phyloP scores from a whole-genome alignment of 2,113 vertebrate species.

The Hystrix cristata region DNA sequence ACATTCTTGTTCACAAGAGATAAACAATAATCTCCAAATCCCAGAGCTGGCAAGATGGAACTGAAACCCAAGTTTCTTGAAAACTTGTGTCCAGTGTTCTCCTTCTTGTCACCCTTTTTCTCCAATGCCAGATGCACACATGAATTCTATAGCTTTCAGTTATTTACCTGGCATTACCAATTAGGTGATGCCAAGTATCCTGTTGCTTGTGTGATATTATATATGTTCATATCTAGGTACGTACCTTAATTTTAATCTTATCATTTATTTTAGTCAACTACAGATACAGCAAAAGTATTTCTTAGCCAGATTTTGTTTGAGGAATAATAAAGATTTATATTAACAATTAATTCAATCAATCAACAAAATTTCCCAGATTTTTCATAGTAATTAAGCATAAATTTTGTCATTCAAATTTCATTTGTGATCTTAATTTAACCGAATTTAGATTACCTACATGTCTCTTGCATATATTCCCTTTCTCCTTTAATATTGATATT shows the following conservation, averaged over 20 bases:
- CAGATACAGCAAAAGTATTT: neutral
- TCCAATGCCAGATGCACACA: neutral
- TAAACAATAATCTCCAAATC: neutral
- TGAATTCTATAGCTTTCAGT: constrained; percentile 21
- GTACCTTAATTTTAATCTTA: constrained; percentile 2
- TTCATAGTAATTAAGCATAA: neutral
- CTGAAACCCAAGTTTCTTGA: neutral
- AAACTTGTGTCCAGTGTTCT: neutral
- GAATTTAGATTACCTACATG: neutral
- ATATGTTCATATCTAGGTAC: neutral
- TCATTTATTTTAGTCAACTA: neutral
- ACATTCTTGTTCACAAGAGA: neutral
- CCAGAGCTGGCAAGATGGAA: neutral
- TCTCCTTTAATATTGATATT: neutral
- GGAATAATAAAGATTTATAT: neutral
- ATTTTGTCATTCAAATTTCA: neutral
- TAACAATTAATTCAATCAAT: neutral
- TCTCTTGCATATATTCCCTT: neutral
- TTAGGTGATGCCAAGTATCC: neutral
- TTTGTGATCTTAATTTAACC: constrained; percentile 1
- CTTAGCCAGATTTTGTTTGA: neutral
- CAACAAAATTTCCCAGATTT: neutral
- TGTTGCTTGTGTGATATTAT: neutral
- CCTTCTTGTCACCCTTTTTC: neutral
- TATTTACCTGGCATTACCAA: neutral